A percentile compares a stretch with the other conserved stretches of the same genome.
phyloP scores from a whole-genome alignment of 2,797 vertebrate species.

The Lacerta bilineata region DNA sequence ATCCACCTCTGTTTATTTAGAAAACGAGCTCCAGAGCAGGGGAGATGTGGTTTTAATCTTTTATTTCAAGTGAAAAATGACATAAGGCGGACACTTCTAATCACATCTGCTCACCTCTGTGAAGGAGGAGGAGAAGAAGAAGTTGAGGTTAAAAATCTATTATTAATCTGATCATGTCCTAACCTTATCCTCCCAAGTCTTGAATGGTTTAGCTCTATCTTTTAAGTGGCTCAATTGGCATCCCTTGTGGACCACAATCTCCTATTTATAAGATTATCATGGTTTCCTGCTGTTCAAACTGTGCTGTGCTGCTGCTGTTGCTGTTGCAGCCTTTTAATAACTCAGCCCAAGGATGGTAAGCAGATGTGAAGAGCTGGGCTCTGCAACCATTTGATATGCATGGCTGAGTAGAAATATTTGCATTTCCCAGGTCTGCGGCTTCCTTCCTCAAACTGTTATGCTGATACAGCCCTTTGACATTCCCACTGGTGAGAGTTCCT shows the following conservation, averaged over 20 bases:
- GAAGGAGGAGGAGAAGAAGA: not conserved
- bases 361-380: not conserved
- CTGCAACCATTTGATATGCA: conserved; percentile 1
- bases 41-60: not conserved
- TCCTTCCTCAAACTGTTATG: not conserved
- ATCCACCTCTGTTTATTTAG: not conserved
- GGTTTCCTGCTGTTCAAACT: not conserved
- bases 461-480: not conserved
- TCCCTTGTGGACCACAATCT: not conserved
- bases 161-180: not conserved
- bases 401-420: not conserved
- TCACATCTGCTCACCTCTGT: not conserved
- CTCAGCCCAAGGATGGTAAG: not conserved
- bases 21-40: not conserved
- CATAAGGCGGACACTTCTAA: not conserved
- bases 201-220: not conserved
- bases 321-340: not conserved
- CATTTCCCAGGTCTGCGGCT: not conserved
- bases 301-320: not conserved
- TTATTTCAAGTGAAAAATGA: not conserved
- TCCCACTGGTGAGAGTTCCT: not conserved
- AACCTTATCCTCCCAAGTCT: not conserved
- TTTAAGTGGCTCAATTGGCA: not conserved
- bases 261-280: conserved; percentile 1
- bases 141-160: not conserved